phyloP scores from a whole-genome alignment of 2,888 invertebrate species.

The Dione vanillae region DNA sequence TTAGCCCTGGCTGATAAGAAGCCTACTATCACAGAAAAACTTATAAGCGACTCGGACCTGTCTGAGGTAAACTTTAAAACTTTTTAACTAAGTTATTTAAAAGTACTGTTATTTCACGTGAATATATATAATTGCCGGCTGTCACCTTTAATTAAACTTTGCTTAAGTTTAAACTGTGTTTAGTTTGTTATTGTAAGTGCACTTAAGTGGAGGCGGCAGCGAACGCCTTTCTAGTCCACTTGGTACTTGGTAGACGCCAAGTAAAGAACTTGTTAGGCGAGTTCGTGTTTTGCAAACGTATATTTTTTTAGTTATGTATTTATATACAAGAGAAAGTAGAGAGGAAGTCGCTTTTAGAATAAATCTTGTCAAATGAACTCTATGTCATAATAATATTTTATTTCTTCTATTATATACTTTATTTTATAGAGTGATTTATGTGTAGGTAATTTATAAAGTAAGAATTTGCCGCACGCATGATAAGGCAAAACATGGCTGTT shows the following conservation, averaged over 20 bases:
- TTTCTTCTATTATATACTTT: too few relatives aligned
- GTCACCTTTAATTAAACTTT: constrained; percentile 7
- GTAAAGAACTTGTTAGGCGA: constrained; percentile 41
- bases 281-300: constrained; percentile 32
- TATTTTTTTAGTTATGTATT: constrained; percentile 19
- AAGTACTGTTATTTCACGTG: not conserved
- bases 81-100: constrained; percentile 18
- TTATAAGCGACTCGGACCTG: constrained; percentile 86
- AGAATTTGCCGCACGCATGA: constrained; percentile 6
- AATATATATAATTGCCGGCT: not conserved
- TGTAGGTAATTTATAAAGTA: not conserved
- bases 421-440: too few relatives aligned
- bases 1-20: constrained; percentile 67
- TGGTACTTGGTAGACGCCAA: constrained; percentile 30
- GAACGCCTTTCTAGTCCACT: constrained; percentile 41
- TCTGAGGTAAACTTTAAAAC: constrained; percentile 81
- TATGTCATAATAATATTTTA: not conserved
- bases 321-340: too few relatives aligned
- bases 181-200: constrained; percentile 35
- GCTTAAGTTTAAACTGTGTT: constrained; percentile 20
- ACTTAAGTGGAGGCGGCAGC: constrained; percentile 27
- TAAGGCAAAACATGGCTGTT: constrained; percentile 7
- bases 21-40: constrained; percentile 85
- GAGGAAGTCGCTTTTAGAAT: not conserved
- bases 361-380: not conserved